Conservation (phyloP, 1,140 invertebrate species). For the Formica selysi region DNA sequence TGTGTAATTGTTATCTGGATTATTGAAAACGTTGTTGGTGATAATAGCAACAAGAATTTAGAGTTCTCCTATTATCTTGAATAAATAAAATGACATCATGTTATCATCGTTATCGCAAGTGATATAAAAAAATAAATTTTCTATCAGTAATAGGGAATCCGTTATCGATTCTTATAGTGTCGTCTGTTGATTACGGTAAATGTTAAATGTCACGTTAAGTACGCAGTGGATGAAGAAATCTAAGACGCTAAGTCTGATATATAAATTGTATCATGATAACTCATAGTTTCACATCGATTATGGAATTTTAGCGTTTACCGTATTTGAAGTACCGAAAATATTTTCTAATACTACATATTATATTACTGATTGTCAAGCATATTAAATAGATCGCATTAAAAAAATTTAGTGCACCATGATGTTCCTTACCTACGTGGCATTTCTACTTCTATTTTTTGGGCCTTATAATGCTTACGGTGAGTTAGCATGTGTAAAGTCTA, state of each 20-base stretch:
- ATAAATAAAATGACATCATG: background rate
- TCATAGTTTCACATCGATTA: background rate
- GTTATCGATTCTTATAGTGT: background rate
- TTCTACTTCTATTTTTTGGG: slow-evolving; percentile 52
- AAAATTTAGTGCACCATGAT: slow-evolving; percentile 52
- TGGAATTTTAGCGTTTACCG: background rate
- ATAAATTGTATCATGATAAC: background rate
- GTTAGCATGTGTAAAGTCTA: background rate
- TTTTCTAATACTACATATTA: background rate
- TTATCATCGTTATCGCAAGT: background rate
- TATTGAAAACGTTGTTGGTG: background rate
- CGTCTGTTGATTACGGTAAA: background rate
- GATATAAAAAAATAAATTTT: background rate
- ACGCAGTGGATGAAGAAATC: background rate
- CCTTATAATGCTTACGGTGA: slow-evolving; percentile 43
- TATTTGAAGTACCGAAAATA: slow-evolving; percentile 24
- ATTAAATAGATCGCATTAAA: slow-evolving; percentile 45
- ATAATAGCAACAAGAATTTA: background rate
- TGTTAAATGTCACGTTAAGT: background rate
- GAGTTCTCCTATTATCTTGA: background rate
- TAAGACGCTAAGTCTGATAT: background rate
- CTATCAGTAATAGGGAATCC: background rate
- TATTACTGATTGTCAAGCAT: background rate
- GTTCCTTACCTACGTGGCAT: slow-evolving; percentile 26
- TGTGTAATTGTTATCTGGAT: background rate